Percentiles rank a stretch among this genome's conserved stretches.
Evolutionary conservation across 1,140 invertebrate genomes (phyloP).

Genomic region (Agrypnia vestita): DNA sequence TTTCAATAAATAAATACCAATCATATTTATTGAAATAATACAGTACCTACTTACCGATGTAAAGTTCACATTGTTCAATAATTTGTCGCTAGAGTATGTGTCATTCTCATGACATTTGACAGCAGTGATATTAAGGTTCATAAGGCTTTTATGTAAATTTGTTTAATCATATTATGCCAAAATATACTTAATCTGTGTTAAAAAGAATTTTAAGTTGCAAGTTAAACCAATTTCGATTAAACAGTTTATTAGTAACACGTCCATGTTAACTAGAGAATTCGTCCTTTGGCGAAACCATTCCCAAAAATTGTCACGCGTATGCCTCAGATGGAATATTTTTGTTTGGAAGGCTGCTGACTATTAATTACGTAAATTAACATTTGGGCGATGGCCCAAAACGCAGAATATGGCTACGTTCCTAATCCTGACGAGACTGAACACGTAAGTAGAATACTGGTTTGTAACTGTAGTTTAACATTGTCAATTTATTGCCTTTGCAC

Average conservation of each 20-base stretch:
- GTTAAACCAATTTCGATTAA: conserved; percentile 15
- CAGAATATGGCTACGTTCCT: conserved; percentile 50
- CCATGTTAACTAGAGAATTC: conserved; percentile 52
- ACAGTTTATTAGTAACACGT: conserved; percentile 43
- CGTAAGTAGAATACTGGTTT: conserved; percentile 47
- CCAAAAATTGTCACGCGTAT: conserved; percentile 56
- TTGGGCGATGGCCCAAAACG: conserved; percentile 54
- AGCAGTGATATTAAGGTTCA: conserved; percentile 51
- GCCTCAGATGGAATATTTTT: conserved; percentile 53
- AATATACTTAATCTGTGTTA: conserved; percentile 33
- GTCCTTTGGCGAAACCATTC: conserved; percentile 43
- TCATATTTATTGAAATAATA: neutral
- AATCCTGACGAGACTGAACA: conserved; percentile 45
- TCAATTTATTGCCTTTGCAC: conserved; percentile 42
- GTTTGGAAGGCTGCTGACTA: conserved; percentile 52
- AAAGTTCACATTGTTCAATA: conserved; percentile 38
- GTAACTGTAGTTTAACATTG: conserved; percentile 51
- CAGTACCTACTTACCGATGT: neutral
- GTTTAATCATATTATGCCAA: conserved; percentile 53
- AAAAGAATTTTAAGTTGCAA: conserved; percentile 6
- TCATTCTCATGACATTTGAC: conserved; percentile 56
- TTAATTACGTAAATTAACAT: conserved; percentile 52
- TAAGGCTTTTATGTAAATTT: conserved; percentile 54
- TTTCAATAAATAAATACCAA: neutral
- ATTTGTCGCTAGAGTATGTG: conserved; percentile 53